Base-by-base conservation (phyloP, 1,140 invertebrate genomes). In the Bombus huntii region DNA sequence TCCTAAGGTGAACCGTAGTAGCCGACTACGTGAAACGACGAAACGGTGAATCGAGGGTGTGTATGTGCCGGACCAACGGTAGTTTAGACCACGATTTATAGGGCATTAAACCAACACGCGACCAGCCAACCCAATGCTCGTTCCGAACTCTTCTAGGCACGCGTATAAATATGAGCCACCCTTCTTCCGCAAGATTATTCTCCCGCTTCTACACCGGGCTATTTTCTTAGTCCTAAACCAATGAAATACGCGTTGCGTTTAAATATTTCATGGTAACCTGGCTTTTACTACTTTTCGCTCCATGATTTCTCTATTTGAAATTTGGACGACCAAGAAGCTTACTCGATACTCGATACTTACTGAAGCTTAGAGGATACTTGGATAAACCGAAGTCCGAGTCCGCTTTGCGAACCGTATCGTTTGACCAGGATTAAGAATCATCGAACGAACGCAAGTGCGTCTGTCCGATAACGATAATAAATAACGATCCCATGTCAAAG, bases 71-170 rank as follows among this genome's bases (percentile, higher is more conserved):
- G 89, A 85, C 84, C 75, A 83, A 86, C 88, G 65, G 39, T 47
- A 91, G 88, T 91, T 92, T 91, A 88, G 77, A 78, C 79, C 87
- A 85, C 85, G 87, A 92, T 93, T 93, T 93, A 93, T 92, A 87
- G 89, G 84, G 86, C 90, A 92, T 92, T 93, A 93, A 93, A 92
- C 87, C 87, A 90, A 91, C 89, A 84, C 89, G 88, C 86, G 89
- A 87, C 86, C 85, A 81, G 86, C 81, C 85, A 86, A 85, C 86
- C 83, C 25, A 65, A 82, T 68, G 82, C 68, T 77, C 90, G 83
- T 86, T 82, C 12, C 87, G 66, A 83, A 87, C 82, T 90, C 77
- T 90, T 89, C 83, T 59, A 66, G n/a, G 13, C 44, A 15, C 81
- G 74, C 57, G 59, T 65, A 47, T 65, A 53, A 78, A 85, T 85